Evolutionary conservation across 2,888 invertebrate species (phyloP), one percentile per base, ranked within the genome.

Genomic region (Tenthredo mesomela): DNA sequence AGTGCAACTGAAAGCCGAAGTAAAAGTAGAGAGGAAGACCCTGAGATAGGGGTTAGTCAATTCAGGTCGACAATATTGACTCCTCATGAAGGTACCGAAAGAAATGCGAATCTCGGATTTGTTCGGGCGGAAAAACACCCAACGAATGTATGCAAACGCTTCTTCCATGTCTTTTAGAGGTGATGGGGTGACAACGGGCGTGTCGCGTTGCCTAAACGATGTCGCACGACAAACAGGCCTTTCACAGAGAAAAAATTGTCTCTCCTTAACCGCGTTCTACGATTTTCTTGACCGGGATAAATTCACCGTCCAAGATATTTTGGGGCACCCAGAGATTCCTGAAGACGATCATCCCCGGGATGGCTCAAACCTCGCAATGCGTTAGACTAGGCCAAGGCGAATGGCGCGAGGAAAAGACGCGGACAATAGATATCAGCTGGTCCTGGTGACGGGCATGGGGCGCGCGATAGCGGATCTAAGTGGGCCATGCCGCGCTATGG

Each of bases 401-500:
- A 21, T 15, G 70, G 67, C 25, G 18, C 43, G 18, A 18, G 29
- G 47, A 67, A 65, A 61, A 43, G n/a, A 40, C 86, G 87, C 89
- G 90, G 91, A 92, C 92, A 92, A 92, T 91, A 92, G 89, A 91
- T 92, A 92, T 90, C 90, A 89, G 89, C 86, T 80, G 89, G 89
- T 88, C 88, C 87, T 87, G 87, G 82, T 67, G 88, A 87, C 87
- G 87, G 86, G 87, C 88, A 85, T 87, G 88, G 87, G 88, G 88
- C 89, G 88, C 89, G 86, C 89, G 93, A 93, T 93, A 93, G 91
- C 89, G 89, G 92, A 93, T 93, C 93, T 93, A 93, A 93, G 93
- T 93, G 92, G 93, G 93, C 93, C 91, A 93, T 93, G 91, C 91
- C 89, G 89, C 87, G 91, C 92, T 92, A 93, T 89, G 93, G 93